Evolutionary conservation across 2,113 vertebrate species (phyloP).

Genomic region (Trachemys scripta): DNA sequence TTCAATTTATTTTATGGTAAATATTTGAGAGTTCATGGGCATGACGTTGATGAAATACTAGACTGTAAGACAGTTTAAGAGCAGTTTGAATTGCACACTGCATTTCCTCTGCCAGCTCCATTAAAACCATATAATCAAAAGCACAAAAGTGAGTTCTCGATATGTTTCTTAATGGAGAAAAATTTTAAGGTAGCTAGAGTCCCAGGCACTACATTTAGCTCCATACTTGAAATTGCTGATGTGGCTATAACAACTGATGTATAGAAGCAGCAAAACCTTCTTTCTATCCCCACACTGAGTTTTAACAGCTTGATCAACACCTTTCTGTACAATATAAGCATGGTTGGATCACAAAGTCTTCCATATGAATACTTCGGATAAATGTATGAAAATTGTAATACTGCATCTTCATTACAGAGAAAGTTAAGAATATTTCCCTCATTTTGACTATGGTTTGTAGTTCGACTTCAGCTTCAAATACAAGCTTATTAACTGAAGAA

Average conservation of each 20-base stretch:
- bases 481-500: not conserved
- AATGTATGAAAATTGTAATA: slow-evolving; percentile 5
- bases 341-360: not conserved
- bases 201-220: fast-evolving
- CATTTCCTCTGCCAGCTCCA: not conserved
- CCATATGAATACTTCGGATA: slow-evolving; percentile 28
- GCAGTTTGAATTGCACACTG: not conserved
- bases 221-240: not conserved
- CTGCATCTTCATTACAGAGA: slow-evolving; percentile 1
- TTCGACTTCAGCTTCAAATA: slow-evolving; percentile 5
- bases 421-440: slow-evolving; percentile 21
- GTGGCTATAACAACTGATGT: fast-evolving
- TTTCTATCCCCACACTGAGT: not conserved
- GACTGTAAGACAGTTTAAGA: not conserved
- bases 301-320: not conserved
- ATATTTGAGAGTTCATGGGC: not conserved
- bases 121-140: not conserved
- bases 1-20: not conserved
- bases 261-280: not conserved
- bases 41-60: not conserved
- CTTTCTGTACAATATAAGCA: not conserved
- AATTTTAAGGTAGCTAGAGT: not conserved
- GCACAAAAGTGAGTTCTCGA: not conserved
- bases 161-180: not conserved
- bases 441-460: slow-evolving; percentile 44